Base-by-base conservation (phyloP, 2,888 invertebrate genomes). In the Sarcophaga rosellei region DNA sequence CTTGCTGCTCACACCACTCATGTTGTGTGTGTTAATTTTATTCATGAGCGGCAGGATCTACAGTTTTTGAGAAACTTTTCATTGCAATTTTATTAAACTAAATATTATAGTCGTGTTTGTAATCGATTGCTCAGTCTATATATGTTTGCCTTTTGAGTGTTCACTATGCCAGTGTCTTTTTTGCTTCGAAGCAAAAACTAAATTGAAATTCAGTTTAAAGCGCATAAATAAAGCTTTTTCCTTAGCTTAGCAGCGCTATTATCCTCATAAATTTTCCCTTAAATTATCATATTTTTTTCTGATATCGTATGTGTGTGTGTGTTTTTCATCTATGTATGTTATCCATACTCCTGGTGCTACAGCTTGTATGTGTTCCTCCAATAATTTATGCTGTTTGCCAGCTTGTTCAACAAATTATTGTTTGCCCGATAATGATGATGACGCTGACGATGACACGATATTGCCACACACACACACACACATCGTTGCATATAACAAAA, bases 401-500 rank as follows among this genome's bases (percentile, higher is more conserved):
- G 53, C 65, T 66, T 75, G 75, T 75, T 75, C 20, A 75, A 66
- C 75, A 75, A 75, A 75, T 75, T 75, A 75, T 65, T 65, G 65
- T 75, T 75, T 57, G 65, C 20, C 25, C 53, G 65, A 75, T 65
- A 65, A 75, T 65, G 75, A 75, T 66, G 65, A 44, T 75, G 15
- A 53, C 17, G 53, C 12, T 53, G 53, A 53, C 17, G 17, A 53
- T 53, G 53, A 53, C 53, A 53, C 53, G 53, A 53, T 53, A 17
- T 15, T 53, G 17, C 53, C 35, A 72, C 70, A 59, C 53, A 11
- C 5, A 17, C 45, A 61, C 15, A 12, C 68, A 81, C 35, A 81
- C 17, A 57, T 53, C 44, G 8, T 6, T 15, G 6, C 62, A 21
- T 53, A 53, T 2, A 53, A 53, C 15, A 53, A 53, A 53, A 53